Percentiles rank a stretch among this genome's conserved stretches.
These are phyloP conservation scores for Drosophila aff. DNA, from an alignment of 1,140 invertebrate species.

Conservation along the genomic window DNA sequence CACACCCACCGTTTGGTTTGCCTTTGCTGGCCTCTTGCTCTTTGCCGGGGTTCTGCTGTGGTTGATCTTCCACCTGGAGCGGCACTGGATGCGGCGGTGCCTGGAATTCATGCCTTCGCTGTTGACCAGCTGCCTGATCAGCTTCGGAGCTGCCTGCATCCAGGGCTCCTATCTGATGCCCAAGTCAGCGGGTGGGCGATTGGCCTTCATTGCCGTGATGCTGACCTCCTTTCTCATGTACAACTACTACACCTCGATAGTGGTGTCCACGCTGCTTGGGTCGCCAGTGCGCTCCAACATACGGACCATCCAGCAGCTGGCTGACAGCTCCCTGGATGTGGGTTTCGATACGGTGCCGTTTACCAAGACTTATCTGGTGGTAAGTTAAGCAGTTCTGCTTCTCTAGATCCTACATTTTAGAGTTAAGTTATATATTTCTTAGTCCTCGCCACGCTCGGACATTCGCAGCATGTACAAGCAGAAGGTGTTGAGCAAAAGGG, in stretches of 20 bases:
- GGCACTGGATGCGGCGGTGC: slow-evolving; percentile 35
- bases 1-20: slow-evolving; percentile 65
- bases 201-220: slow-evolving; percentile 71
- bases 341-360: slow-evolving; percentile 70
- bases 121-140: slow-evolving; percentile 64
- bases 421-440: background rate
- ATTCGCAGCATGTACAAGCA: slow-evolving; percentile 62
- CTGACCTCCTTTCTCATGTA: slow-evolving; percentile 79
- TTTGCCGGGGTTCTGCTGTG: slow-evolving; percentile 63
- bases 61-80: slow-evolving; percentile 66
- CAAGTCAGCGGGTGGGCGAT: slow-evolving; percentile 61
- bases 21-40: slow-evolving; percentile 49
- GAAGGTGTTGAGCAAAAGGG: slow-evolving; percentile 61
- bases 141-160: slow-evolving; percentile 75
- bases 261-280: slow-evolving; percentile 73
- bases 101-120: slow-evolving; percentile 68
- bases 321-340: slow-evolving; percentile 75
- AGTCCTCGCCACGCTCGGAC: slow-evolving; percentile 65
- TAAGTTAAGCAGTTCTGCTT: slow-evolving; percentile 14
- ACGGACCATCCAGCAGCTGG: slow-evolving; percentile 69
- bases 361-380: slow-evolving; percentile 64
- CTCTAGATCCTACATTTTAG: no score
- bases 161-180: slow-evolving; percentile 74
- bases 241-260: slow-evolving; percentile 83
- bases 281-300: slow-evolving; percentile 78